These are phyloP conservation scores for Megaptera novaeangliae DNA, from an alignment of 2,113 vertebrate species.

Conservation along the genomic window DNA sequence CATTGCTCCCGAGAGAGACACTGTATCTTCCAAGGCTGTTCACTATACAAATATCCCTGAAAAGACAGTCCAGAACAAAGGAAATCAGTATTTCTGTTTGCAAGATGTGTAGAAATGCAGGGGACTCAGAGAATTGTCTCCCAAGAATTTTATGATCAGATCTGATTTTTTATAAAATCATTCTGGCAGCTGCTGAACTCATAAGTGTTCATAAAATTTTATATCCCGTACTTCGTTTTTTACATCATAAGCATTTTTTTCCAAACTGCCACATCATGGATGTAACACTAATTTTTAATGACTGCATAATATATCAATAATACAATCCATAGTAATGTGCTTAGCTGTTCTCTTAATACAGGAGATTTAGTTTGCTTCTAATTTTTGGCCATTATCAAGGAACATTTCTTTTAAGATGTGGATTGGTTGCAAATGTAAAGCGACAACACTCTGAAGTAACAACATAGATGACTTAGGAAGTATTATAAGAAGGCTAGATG, in stretches of 20 bases:
- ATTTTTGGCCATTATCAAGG: background rate
- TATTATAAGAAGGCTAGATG: background rate
- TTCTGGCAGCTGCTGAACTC: background rate
- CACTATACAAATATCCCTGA: background rate
- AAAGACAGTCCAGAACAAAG: background rate
- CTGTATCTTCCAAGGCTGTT: background rate
- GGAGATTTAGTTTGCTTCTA: background rate
- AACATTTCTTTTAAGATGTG: background rate
- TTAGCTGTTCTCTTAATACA: background rate
- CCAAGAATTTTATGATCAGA: background rate
- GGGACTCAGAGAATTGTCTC: background rate
- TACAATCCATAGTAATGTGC: background rate
- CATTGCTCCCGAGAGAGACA: background rate
- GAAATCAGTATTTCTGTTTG: background rate
- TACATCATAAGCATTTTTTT: background rate
- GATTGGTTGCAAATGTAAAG: background rate
- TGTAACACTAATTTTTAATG: background rate
- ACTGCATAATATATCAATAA: background rate
- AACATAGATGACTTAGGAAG: background rate
- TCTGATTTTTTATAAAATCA: background rate
- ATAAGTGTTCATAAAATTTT: background rate
- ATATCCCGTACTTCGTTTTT: background rate
- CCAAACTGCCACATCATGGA: background rate
- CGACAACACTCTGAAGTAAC: background rate
- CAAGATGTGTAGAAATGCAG: background rate